These are phyloP conservation scores for Dexiosoma caninum DNA, from an alignment of 2,888 invertebrate species.

Conservation along the genomic window DNA sequence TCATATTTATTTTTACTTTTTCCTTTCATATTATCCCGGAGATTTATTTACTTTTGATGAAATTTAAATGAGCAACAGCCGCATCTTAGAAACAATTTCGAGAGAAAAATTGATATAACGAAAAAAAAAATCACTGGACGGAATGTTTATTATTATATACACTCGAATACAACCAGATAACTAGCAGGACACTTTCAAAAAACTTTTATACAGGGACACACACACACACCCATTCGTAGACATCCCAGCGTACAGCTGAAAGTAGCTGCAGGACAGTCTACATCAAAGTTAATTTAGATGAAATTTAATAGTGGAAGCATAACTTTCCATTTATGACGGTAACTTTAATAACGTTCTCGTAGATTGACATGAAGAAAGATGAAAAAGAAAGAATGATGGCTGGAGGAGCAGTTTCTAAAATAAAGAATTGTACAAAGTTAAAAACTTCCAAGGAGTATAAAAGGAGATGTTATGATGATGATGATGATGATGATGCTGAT, in stretches of 20 bases:
- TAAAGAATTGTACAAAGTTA: neutral
- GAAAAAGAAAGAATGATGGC: neutral
- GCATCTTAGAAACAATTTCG: neutral
- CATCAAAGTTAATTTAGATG: conserved; percentile 73
- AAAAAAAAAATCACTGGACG: conserved; percentile 30
- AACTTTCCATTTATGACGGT: conserved; percentile 71
- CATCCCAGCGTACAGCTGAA: neutral
- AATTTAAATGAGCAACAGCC: conserved; percentile 34
- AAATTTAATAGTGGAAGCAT: conserved; percentile 71
- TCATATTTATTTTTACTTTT: conserved; percentile 21
- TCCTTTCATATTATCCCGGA: conserved; percentile 26
- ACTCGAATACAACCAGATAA: neutral
- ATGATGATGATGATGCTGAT: too few species aligned
- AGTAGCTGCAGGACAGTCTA: conserved; percentile 47
- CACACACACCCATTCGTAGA: neutral
- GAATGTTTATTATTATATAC: conserved; percentile 24
- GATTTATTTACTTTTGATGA: conserved; percentile 52
- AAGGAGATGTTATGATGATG: too few species aligned
- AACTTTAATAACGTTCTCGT: conserved; percentile 45
- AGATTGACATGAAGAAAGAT: conserved; percentile 15
- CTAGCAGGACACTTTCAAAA: neutral
- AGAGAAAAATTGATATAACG: neutral
- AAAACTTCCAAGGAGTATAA: too few species aligned
- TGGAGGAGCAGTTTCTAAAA: neutral
- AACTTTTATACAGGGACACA: too few species aligned